A percentile compares a stretch with the other conserved stretches of the same genome.
phyloP scores from a whole-genome alignment of 1,140 invertebrate species.

The Macrocentrus cingulum region DNA sequence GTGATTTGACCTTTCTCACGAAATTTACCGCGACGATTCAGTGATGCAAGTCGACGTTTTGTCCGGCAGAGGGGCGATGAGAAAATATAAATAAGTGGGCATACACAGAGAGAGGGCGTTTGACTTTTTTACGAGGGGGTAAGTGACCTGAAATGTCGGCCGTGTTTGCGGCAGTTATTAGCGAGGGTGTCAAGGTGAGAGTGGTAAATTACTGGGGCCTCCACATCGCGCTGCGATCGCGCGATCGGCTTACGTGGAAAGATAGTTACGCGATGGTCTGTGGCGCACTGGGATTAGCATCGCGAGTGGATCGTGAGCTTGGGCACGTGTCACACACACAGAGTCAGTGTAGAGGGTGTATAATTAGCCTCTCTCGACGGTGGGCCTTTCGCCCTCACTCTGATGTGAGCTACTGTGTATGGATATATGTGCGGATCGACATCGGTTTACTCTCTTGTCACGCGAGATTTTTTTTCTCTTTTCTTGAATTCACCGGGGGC shows the following conservation, averaged over 20 bases:
- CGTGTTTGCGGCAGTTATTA: conserved; percentile 26
- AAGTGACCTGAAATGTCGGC: neutral
- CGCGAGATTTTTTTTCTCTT: no score
- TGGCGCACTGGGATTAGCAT: neutral
- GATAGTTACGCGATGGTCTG: conserved; percentile 53
- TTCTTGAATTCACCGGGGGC: no score
- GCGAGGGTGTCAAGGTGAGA: conserved; percentile 30
- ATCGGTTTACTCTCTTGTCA: no score
- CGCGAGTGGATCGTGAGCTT: conserved; percentile 1
- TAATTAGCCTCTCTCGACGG: neutral
- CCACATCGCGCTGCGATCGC: conserved; percentile 23
- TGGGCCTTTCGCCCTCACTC: no score
- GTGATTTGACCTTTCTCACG: no score
- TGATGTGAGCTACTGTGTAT: no score
- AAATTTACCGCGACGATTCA: no score
- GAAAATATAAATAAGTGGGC: conserved; percentile 19
- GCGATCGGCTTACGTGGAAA: conserved; percentile 21
- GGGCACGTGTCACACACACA: conserved; percentile 48
- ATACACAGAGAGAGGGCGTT: no score
- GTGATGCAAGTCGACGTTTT: neutral
- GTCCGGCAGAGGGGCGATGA: neutral
- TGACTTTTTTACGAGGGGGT: conserved; percentile 8
- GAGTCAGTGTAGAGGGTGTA: conserved; percentile 32
- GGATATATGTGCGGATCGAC: no score
- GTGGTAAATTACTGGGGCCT: no score